Percentiles rank a stretch among this genome's conserved stretches.
Conservation (phyloP, 2,113 vertebrate genomes). For the Thamnophis sirtalis region DNA sequence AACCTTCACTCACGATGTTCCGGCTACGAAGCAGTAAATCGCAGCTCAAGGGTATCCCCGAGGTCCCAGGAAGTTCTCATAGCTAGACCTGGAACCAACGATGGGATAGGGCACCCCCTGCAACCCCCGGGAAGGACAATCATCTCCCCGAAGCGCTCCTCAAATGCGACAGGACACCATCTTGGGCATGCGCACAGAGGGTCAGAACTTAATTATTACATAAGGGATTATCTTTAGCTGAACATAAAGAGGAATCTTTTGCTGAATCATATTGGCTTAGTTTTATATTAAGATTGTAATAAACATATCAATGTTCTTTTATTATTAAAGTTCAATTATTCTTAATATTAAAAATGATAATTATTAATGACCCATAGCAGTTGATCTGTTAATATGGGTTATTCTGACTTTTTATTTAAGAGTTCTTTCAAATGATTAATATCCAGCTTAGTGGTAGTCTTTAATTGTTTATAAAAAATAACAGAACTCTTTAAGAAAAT, state of each 20-base stretch:
- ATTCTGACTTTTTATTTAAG: neutral
- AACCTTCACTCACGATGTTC: too few relatives aligned
- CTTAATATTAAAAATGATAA: neutral
- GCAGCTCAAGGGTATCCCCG: too few relatives aligned
- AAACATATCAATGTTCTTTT: neutral
- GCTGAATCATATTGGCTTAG: neutral
- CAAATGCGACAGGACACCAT: too few relatives aligned
- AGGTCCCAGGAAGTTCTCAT: too few relatives aligned
- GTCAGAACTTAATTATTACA: neutral
- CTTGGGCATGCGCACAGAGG: too few relatives aligned
- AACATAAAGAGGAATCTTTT: neutral
- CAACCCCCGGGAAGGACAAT: too few relatives aligned
- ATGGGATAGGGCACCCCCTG: too few relatives aligned
- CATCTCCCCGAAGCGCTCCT: too few relatives aligned
- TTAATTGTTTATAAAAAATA: neutral
- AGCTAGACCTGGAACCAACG: too few relatives aligned
- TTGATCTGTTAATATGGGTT: neutral
- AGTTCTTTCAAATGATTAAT: neutral
- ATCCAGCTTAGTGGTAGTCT: neutral
- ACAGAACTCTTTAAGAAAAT: neutral
- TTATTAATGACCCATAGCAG: neutral
- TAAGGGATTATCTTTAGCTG: neutral
- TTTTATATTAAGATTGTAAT: neutral
- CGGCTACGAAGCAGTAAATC: too few relatives aligned
- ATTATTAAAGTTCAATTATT: neutral